phyloP scores from a whole-genome alignment of 2,113 vertebrate genomes.

The Apistogramma diplotaenia region DNA sequence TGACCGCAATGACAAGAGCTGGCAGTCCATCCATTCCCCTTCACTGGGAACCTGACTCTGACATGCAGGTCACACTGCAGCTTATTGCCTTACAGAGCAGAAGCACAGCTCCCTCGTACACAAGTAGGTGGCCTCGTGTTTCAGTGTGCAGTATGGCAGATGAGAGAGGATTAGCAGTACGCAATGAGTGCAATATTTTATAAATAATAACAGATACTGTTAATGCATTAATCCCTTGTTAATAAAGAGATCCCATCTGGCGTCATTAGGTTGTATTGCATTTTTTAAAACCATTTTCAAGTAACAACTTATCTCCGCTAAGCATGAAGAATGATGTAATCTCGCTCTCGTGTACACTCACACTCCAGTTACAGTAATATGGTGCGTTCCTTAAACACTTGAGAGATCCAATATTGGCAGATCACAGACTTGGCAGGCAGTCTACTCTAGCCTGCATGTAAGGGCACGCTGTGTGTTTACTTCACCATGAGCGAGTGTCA shows the following conservation, averaged over 20 bases:
- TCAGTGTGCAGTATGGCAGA: background rate
- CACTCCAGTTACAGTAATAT: slow-evolving; percentile 27
- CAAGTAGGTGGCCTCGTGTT: background rate
- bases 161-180: background rate
- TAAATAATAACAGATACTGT: background rate
- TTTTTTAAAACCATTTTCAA: background rate
- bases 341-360: slow-evolving; percentile 9
- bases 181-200: background rate
- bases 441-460: slow-evolving; percentile 30
- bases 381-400: slow-evolving; percentile 23
- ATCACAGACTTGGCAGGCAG: slow-evolving; percentile 55
- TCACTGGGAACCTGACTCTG: slow-evolving; percentile 45
- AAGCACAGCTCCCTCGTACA: background rate
- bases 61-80: slow-evolving; percentile 29
- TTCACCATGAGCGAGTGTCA: slow-evolving; percentile 60
- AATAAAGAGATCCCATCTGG: background rate
- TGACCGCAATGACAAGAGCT: slow-evolving; percentile 38
- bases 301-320: background rate
- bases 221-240: background rate
- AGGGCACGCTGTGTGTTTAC: slow-evolving; percentile 61
- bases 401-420: slow-evolving; percentile 37
- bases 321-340: background rate
- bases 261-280: background rate
- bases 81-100: slow-evolving; percentile 4
- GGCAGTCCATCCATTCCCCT: slow-evolving; percentile 23